Conservation (phyloP, 2,888 invertebrate genomes). For the Melipona beecheii region DNA sequence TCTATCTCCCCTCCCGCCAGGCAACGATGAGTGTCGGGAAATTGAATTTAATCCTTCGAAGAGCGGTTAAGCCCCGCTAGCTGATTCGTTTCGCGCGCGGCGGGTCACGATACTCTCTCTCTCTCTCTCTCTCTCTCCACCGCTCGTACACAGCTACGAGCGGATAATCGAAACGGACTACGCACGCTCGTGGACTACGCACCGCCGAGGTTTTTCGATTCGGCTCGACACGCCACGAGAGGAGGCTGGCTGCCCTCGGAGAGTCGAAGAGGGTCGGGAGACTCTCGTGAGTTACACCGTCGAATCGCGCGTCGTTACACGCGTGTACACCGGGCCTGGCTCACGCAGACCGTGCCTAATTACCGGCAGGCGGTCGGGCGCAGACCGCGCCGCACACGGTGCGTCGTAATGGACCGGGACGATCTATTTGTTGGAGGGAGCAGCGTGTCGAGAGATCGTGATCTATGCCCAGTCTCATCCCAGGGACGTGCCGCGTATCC, state of each 20-base stretch:
- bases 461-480: constrained; percentile 56
- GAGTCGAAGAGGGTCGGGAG: constrained; percentile 31
- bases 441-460: constrained; percentile 51
- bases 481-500: constrained; percentile 18
- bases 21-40: constrained; percentile 58
- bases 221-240: background rate
- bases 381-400: constrained; percentile 60
- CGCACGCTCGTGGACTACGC: constrained; percentile 11
- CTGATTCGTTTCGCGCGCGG: constrained; percentile 72
- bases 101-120: constrained; percentile 64
- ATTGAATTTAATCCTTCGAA: constrained; percentile 74
- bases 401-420: constrained; percentile 63
- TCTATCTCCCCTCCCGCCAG: background rate
- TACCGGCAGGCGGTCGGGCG: constrained; percentile 74
- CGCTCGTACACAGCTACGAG: constrained; percentile 7
- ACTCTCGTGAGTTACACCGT: constrained; percentile 67
- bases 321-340: constrained; percentile 59
- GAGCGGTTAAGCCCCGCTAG: constrained; percentile 55
- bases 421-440: constrained; percentile 65
- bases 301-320: constrained; percentile 71
- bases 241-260: too few species aligned
- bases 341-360: constrained; percentile 73
- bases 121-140: background rate
- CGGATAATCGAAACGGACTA: constrained; percentile 31
- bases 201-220: background rate